These are phyloP conservation scores for Aurelia sp. DNA, from an alignment of 30 jellyfish, hydroid and myxozoan species.

Conservation along the genomic window DNA sequence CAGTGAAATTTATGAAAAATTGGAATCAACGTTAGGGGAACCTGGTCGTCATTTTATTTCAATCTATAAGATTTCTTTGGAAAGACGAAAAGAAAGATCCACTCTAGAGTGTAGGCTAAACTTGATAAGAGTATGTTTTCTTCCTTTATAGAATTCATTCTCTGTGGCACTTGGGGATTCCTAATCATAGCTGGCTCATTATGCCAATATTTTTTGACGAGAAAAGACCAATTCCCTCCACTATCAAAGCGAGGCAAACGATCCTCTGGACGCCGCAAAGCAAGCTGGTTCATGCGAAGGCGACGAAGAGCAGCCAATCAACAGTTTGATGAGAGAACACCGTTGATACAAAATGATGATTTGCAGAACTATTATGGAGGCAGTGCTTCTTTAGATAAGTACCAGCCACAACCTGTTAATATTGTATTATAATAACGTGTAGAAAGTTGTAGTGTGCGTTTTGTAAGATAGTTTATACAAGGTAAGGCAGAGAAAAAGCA, in stretches of 20 bases:
- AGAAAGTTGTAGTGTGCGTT: no score
- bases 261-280: background rate
- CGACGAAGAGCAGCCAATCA: conserved; percentile 3
- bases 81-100: no score
- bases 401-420: background rate
- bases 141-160: conserved; percentile 43
- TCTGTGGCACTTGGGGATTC: conserved; percentile 62
- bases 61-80: no score
- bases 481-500: no score
- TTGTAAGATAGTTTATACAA: background rate
- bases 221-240: conserved; percentile 50
- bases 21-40: no score
- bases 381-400: background rate
- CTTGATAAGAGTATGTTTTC: background rate
- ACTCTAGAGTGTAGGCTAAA: no score
- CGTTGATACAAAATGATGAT: conserved; percentile 19
- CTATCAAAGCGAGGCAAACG: conserved; percentile 24
- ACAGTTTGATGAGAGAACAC: conserved; percentile 43
- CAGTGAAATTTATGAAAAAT: no score
- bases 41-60: no score
- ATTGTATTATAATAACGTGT: background rate
- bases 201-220: conserved; percentile 31
- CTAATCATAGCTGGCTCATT: conserved; percentile 41
- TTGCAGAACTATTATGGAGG: background rate
- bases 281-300: conserved; percentile 10